Conservation (phyloP, 2,797 vertebrate genomes). For the Pachyuromys duprasi region DNA sequence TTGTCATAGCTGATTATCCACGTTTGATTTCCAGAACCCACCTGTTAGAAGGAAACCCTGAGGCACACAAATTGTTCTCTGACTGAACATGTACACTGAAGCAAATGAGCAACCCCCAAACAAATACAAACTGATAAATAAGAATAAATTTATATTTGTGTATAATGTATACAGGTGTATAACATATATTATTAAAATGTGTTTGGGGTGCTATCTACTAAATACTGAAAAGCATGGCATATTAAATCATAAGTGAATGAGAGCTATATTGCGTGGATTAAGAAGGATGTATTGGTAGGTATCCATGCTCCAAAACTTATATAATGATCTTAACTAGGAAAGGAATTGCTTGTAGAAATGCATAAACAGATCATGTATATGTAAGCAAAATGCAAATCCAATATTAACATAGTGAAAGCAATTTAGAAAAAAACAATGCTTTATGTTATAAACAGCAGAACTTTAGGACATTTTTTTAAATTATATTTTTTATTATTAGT, state of each 20-base stretch:
- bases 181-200: neutral
- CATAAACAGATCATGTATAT: neutral
- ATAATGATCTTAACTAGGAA: neutral
- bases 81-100: neutral
- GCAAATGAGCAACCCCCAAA: neutral
- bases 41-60: neutral
- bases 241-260: neutral
- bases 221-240: neutral
- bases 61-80: neutral
- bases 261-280: neutral
- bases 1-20: too few relatives aligned
- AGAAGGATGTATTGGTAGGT: neutral
- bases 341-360: neutral
- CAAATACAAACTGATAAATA: neutral
- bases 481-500: too few relatives aligned
- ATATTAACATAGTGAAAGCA: neutral
- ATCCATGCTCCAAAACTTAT: neutral
- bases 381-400: neutral
- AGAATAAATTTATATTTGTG: neutral
- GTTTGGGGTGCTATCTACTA: neutral
- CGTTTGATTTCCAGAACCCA: too few relatives aligned
- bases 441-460: neutral
- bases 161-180: too few relatives aligned
- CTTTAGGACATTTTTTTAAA: too few relatives aligned
- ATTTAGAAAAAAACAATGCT: neutral